These are phyloP conservation scores for Blennius ocellaris DNA, from an alignment of 2,113 vertebrate species.

Conservation along the genomic window DNA sequence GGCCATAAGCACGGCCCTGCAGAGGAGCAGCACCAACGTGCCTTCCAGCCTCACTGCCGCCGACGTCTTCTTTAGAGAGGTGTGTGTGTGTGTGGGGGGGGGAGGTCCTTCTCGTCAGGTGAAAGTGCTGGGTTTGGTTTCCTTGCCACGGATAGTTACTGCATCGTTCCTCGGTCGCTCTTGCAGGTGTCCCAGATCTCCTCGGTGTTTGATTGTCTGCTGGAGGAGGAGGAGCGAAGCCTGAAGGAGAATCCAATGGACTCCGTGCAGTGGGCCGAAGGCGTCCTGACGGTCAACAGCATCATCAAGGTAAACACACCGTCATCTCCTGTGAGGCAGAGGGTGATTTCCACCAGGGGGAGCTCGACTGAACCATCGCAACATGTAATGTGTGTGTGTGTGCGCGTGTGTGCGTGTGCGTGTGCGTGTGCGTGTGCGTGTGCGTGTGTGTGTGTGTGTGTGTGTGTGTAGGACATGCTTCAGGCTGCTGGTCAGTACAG, in stretches of 20 bases:
- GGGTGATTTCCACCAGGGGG: too few species aligned
- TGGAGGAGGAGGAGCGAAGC: slow-evolving; percentile 91
- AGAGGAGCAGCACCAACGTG: slow-evolving; percentile 81
- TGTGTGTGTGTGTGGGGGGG: too few species aligned
- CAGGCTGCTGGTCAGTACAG: slow-evolving; percentile 91
- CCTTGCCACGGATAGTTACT: too few species aligned
- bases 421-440: too few species aligned
- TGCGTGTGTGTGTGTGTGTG: background rate
- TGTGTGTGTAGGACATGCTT: slow-evolving; percentile 89
- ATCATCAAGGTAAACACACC: slow-evolving; percentile 88
- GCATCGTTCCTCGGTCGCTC: background rate
- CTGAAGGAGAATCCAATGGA: slow-evolving; percentile 85
- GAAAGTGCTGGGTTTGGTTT: background rate
- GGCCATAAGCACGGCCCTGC: slow-evolving; percentile 85
- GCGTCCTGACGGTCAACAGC: slow-evolving; percentile 88
- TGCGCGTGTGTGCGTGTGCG: too few species aligned
- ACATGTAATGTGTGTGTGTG: slow-evolving; percentile 17
- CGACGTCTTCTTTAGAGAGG: slow-evolving; percentile 97
- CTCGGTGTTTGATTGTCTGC: slow-evolving; percentile 90
- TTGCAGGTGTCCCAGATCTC: slow-evolving; percentile 94
- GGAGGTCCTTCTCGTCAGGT: background rate
- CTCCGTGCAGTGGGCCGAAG: slow-evolving; percentile 90
- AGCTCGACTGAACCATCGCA: too few species aligned
- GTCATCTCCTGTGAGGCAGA: too few species aligned
- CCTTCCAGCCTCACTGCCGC: slow-evolving; percentile 90